Evolutionary conservation across 2,113 vertebrate genomes (phyloP).

Genomic region (Cariama cristata): DNA sequence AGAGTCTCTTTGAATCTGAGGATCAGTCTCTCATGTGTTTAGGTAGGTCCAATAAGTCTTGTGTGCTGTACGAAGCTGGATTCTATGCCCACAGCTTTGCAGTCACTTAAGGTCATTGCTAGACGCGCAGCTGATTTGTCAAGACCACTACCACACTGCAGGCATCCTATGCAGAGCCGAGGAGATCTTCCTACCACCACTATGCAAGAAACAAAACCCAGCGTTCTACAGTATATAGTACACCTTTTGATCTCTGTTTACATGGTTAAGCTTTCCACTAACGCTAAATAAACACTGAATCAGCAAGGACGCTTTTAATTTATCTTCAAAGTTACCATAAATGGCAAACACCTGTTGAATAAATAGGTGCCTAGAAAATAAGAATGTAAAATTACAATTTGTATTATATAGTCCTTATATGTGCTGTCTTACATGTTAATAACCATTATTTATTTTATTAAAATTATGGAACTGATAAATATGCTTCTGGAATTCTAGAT

Average conservation of each 20-base stretch:
- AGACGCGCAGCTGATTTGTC: neutral
- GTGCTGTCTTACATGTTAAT: neutral
- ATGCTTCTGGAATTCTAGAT: neutral
- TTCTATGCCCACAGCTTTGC: neutral
- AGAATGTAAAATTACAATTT: neutral
- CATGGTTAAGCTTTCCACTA: neutral
- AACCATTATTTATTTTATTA: neutral
- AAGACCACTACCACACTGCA: neutral
- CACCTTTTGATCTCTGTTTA: neutral
- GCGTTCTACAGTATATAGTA: neutral
- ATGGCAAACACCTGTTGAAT: neutral
- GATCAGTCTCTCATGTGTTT: neutral
- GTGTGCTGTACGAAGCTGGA: neutral
- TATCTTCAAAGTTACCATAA: neutral
- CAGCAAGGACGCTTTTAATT: neutral
- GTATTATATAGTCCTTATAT: neutral
- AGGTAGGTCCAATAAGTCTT: neutral
- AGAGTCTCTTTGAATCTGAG: neutral
- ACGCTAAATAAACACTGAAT: neutral
- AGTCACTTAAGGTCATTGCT: neutral
- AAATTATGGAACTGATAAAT: neutral
- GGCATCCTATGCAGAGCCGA: neutral
- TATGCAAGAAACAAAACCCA: neutral
- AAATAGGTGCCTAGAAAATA: neutral
- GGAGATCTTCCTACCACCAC: neutral